A percentile compares a stretch with the other conserved stretches of the same genome.
These are phyloP conservation scores for Xyrauchen texanus DNA, from an alignment of 2,113 vertebrate species.

Conservation along the genomic window DNA sequence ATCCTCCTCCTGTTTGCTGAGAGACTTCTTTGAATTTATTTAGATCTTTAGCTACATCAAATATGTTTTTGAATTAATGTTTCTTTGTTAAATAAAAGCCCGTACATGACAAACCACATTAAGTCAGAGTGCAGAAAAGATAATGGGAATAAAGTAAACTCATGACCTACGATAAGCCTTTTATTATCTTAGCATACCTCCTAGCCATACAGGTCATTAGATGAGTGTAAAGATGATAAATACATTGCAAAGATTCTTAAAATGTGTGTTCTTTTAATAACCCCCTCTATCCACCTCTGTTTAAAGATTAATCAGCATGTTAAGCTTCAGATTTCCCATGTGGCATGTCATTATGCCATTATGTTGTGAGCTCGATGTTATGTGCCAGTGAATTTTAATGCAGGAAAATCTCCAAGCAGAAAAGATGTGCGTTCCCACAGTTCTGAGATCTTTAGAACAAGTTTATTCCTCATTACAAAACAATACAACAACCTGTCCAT, in stretches of 20 bases:
- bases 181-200: not conserved
- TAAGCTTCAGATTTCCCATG: constrained; percentile 39
- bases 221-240: constrained; percentile 43
- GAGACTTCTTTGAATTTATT: no score
- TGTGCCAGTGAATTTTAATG: not conserved
- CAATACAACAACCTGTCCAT: no score
- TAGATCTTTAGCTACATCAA: no score
- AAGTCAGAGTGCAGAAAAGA: not conserved
- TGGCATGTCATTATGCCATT: constrained; percentile 38
- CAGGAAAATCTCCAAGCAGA: constrained; percentile 4
- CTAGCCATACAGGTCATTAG: not conserved
- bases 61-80: no score
- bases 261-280: constrained; percentile 40
- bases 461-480: no score
- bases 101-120: not conserved
- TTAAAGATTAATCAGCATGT: constrained; percentile 46
- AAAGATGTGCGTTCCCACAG: no score
- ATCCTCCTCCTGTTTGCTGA: no score
- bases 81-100: not conserved
- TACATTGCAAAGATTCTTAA: constrained; percentile 30
- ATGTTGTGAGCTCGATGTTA: constrained; percentile 1
- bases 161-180: constrained; percentile 13
- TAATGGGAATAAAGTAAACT: constrained; percentile 27
- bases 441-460: no score
- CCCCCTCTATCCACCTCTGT: constrained; percentile 27